Percentiles rank a stretch among this genome's conserved stretches.
Conservation (phyloP, 2,797 vertebrate species). For the Aulostomus chinensis region DNA sequence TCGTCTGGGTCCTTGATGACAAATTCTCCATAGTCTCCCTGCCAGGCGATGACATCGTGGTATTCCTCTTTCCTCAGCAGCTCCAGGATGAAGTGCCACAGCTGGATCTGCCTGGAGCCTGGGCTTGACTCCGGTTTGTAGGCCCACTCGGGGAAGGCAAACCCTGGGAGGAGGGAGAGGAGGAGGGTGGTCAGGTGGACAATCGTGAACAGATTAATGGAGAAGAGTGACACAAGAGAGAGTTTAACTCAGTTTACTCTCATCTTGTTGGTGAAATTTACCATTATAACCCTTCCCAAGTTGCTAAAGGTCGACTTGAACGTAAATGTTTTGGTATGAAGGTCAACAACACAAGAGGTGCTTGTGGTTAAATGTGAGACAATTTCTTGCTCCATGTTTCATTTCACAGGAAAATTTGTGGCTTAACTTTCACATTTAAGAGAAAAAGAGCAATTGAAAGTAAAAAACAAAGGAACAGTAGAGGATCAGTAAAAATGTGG, state of each 20-base stretch:
- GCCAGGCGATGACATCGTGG: slow-evolving; percentile 93
- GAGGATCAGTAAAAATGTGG: not conserved
- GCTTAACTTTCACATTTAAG: no score
- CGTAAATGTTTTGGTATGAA: slow-evolving; percentile 1
- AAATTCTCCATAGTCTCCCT: slow-evolving; percentile 93
- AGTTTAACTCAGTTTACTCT: not conserved
- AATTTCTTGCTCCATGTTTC: no score
- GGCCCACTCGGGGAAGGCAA: slow-evolving; percentile 93
- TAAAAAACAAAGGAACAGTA: not conserved
- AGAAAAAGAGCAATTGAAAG: not conserved
- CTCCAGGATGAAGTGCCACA: slow-evolving; percentile 95
- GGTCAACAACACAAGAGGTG: slow-evolving; percentile 1
- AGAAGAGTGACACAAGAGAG: no score
- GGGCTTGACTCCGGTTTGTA: slow-evolving; percentile 94
- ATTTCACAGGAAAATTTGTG: not conserved
- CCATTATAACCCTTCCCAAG: not conserved
- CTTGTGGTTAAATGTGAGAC: not conserved
- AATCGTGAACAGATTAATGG: no score
- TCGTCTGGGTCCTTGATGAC: slow-evolving; percentile 95
- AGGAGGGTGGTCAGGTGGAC: slow-evolving; percentile 9
- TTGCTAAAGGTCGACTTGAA: not conserved
- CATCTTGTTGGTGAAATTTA: not conserved
- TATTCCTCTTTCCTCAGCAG: slow-evolving; percentile 91
- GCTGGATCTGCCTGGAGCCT: slow-evolving; percentile 92
- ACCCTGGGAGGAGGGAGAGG: slow-evolving; percentile 63